Evolutionary conservation across 2,888 invertebrate species (phyloP).

Genomic region (Amiota mariae): DNA sequence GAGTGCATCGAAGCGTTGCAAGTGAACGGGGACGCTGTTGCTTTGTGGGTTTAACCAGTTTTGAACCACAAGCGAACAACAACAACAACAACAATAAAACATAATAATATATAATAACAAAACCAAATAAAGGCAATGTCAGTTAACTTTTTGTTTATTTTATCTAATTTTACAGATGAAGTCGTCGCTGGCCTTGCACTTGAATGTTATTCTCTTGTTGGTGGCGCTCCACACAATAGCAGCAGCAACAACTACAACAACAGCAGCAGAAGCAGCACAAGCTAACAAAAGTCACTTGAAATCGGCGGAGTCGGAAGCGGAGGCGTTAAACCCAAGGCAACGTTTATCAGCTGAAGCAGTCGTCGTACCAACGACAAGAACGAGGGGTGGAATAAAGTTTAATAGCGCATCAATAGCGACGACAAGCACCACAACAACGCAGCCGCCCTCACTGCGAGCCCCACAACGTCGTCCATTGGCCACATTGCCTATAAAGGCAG

Average conservation of each 20-base stretch:
- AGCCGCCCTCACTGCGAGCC: conserved; percentile 73
- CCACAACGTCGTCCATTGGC: conserved; percentile 65
- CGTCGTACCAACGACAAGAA: conserved; percentile 31
- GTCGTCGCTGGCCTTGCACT: conserved; percentile 73
- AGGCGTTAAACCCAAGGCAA: conserved; percentile 13
- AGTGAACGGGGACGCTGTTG: too few species aligned
- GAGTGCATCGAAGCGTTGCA: too few species aligned
- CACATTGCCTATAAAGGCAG: conserved; percentile 51
- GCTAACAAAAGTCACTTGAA: neutral
- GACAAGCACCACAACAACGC: conserved; percentile 62
- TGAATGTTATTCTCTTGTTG: conserved; percentile 66
- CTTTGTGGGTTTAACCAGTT: too few species aligned
- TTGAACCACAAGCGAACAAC: too few species aligned
- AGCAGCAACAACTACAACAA: conserved; percentile 38
- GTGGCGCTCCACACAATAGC: conserved; percentile 43
- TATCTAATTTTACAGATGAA: conserved; percentile 62
- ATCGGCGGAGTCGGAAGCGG: conserved; percentile 26
- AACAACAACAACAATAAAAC: too few species aligned
- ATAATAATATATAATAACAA: too few species aligned
- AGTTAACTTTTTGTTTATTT: neutral
- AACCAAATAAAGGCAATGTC: too few species aligned
- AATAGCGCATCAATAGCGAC: conserved; percentile 57
- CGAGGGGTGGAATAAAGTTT: conserved; percentile 41
- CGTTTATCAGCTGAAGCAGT: neutral
- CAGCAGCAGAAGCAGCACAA: conserved; percentile 35